Percentiles rank a stretch among this genome's conserved stretches.
These are phyloP conservation scores for Calcarius lapponicus DNA, from an alignment of 2,797 vertebrate species.

Conservation along the genomic window DNA sequence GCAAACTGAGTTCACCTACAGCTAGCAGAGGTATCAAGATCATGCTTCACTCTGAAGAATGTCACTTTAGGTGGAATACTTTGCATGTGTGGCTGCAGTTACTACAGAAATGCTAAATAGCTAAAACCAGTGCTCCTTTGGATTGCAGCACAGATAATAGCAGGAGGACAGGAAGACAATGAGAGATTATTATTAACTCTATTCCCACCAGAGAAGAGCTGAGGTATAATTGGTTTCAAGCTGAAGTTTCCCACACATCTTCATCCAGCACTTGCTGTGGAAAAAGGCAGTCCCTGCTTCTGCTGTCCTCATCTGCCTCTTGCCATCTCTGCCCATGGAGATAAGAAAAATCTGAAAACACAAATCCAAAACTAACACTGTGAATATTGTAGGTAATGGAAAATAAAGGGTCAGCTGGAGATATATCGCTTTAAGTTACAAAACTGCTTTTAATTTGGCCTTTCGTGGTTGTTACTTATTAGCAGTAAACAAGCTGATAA, in stretches of 20 bases:
- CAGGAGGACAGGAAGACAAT: background rate
- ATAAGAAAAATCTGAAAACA: background rate
- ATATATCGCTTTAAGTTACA: background rate
- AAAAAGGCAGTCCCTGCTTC: background rate
- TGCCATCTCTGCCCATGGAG: background rate
- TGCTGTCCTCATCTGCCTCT: background rate
- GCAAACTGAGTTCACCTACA: background rate
- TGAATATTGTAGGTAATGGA: background rate
- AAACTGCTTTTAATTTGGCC: background rate
- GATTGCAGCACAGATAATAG: background rate
- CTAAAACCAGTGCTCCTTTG: background rate
- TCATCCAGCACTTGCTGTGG: background rate
- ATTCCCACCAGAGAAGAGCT: background rate
- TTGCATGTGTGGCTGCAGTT: background rate
- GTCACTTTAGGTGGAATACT: background rate
- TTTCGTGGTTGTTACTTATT: background rate
- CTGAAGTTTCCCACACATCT: background rate
- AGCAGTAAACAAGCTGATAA: background rate
- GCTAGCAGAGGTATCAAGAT: background rate
- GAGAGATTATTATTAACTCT: background rate
- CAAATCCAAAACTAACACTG: background rate
- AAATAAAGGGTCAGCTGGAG: background rate
- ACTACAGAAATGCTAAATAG: background rate
- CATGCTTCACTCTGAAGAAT: background rate
- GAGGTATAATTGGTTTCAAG: background rate